Evolutionary conservation across 2,888 invertebrate species (phyloP).

Genomic region (Lucinisca nassula): DNA sequence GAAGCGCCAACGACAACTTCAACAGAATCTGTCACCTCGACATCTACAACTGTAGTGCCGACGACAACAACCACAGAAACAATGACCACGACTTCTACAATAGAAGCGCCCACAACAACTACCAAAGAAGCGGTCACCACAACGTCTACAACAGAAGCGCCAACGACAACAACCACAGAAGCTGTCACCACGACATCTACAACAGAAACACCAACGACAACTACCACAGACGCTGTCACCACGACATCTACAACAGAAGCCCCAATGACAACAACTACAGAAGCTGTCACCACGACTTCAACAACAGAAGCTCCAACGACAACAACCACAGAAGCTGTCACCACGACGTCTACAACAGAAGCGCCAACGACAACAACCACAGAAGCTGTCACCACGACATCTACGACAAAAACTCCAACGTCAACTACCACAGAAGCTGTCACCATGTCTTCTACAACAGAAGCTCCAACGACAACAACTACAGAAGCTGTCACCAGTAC

Average conservation of each 20-base stretch:
- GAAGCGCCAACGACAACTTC: background rate
- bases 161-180: background rate
- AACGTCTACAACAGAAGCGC: background rate
- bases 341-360: too few species aligned
- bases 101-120: background rate
- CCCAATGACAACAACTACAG: background rate
- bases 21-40: background rate
- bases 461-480: too few species aligned
- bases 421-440: too few species aligned
- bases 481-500: too few species aligned
- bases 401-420: background rate
- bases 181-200: background rate
- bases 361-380: too few species aligned
- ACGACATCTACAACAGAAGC: background rate
- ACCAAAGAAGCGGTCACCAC: background rate
- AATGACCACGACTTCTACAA: too few species aligned
- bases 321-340: too few species aligned
- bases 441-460: too few species aligned
- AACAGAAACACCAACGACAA: background rate
- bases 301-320: too few species aligned
- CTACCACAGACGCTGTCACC: too few species aligned
- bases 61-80: background rate
- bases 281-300: too few species aligned
- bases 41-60: background rate
- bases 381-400: conserved; percentile 4